Percentiles rank a stretch among this genome's conserved stretches.
Conservation (phyloP, 2,113 vertebrate genomes). For the Datnioides undecimradiatus region DNA sequence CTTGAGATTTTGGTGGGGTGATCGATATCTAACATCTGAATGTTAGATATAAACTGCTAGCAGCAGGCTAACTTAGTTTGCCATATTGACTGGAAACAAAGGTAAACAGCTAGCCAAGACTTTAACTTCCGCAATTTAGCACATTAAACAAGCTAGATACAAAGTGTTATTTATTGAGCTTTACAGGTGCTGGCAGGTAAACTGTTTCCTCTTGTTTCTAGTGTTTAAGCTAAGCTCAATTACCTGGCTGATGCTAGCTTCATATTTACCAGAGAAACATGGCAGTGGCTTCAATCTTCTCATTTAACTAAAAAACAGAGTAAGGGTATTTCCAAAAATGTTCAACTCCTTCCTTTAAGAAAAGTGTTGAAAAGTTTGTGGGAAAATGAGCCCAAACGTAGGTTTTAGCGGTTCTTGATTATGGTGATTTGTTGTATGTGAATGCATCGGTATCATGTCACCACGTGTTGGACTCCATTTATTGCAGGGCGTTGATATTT, state of each 20-base stretch:
- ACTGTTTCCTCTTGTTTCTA: too few species aligned
- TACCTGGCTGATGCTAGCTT: background rate
- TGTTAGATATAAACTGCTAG: too few species aligned
- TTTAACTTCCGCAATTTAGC: background rate
- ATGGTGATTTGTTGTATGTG: background rate
- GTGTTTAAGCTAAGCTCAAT: constrained; percentile 10
- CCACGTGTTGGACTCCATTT: background rate
- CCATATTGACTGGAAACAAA: background rate
- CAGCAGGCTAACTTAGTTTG: background rate
- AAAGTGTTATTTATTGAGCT: background rate
- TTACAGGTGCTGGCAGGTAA: background rate
- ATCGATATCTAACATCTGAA: too few species aligned
- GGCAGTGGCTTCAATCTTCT: too few species aligned
- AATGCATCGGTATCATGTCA: background rate
- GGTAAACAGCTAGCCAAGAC: too few species aligned
- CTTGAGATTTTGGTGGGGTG: too few species aligned
- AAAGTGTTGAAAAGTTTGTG: background rate
- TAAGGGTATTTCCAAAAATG: background rate
- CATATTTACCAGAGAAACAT: too few species aligned
- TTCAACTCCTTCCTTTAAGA: background rate
- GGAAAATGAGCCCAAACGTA: background rate
- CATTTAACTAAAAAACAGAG: background rate
- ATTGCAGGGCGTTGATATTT: background rate
- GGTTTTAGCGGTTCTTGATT: background rate
- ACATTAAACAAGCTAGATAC: background rate